A percentile compares a stretch with the other conserved stretches of the same genome.
phyloP scores from a whole-genome alignment of 23 tunicate species.

The Corella eumyota region DNA sequence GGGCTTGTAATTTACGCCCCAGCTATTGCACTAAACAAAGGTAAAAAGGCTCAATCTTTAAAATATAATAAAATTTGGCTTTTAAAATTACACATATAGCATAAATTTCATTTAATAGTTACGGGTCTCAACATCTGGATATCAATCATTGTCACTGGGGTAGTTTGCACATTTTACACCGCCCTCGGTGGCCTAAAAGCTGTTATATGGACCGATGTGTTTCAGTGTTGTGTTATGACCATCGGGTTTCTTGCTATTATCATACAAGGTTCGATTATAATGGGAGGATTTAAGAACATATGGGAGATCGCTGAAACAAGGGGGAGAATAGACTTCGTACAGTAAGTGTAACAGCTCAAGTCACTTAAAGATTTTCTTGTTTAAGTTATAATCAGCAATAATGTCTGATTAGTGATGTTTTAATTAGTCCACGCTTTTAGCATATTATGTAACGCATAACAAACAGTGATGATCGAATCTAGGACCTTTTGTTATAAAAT shows the following conservation, averaged over 20 bases:
- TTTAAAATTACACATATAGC: too few relatives aligned
- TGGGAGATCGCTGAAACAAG: conserved; percentile 50
- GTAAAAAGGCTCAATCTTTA: too few relatives aligned
- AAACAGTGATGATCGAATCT: too few relatives aligned
- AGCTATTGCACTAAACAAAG: conserved; percentile 40
- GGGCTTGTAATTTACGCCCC: conserved; percentile 61
- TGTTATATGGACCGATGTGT: conserved; percentile 91
- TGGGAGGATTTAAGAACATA: conserved; percentile 54
- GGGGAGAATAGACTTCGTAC: conserved; percentile 73
- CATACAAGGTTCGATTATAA: conserved; percentile 33
- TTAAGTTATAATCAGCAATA: too few relatives aligned
- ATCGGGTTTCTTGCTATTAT: conserved; percentile 57
- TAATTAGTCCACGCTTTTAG: too few relatives aligned
- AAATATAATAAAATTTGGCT: too few relatives aligned
- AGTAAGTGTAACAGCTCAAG: too few relatives aligned
- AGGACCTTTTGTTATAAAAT: too few relatives aligned
- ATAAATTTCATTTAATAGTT: too few relatives aligned
- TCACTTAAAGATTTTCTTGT: too few relatives aligned
- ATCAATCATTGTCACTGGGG: conserved; percentile 39
- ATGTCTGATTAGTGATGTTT: too few relatives aligned
- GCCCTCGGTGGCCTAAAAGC: conserved; percentile 91
- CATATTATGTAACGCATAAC: too few relatives aligned
- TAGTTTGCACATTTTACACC: conserved; percentile 72
- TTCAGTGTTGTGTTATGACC: conserved; percentile 56
- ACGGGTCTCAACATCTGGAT: conserved; percentile 72